A percentile compares a stretch with the other conserved stretches of the same genome.
Conservation (phyloP, 2,797 vertebrate species). For the Poecilia gillii region DNA sequence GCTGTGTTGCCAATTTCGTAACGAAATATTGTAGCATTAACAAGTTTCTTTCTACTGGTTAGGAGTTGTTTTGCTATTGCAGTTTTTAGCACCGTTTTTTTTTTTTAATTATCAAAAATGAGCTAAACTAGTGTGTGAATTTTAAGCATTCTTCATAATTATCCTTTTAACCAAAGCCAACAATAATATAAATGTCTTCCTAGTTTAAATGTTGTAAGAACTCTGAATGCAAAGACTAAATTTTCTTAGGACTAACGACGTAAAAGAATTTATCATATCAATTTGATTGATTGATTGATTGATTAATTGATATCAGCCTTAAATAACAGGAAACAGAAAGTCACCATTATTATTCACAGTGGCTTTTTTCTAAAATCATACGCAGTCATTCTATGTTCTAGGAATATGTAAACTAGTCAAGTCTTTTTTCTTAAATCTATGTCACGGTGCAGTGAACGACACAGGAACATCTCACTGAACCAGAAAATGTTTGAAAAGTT, state of each 20-base stretch:
- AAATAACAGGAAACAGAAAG: background rate
- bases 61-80: background rate
- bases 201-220: background rate
- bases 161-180: background rate
- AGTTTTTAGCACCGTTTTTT: background rate
- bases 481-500: background rate
- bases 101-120: background rate
- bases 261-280: background rate
- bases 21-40: background rate
- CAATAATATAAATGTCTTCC: background rate
- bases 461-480: background rate
- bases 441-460: rapidly evolving
- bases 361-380: background rate
- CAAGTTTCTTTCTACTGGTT: background rate
- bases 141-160: background rate
- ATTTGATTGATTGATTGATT: no score
- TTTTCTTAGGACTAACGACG: background rate
- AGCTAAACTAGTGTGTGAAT: background rate
- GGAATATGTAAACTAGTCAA: background rate
- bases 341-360: background rate
- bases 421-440: background rate
- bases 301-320: no score
- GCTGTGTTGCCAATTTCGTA: background rate
- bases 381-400: background rate
- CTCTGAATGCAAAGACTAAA: background rate